phyloP scores from a whole-genome alignment of 92 coral and sea anemone genomes.

The Meandrina meandrites region DNA sequence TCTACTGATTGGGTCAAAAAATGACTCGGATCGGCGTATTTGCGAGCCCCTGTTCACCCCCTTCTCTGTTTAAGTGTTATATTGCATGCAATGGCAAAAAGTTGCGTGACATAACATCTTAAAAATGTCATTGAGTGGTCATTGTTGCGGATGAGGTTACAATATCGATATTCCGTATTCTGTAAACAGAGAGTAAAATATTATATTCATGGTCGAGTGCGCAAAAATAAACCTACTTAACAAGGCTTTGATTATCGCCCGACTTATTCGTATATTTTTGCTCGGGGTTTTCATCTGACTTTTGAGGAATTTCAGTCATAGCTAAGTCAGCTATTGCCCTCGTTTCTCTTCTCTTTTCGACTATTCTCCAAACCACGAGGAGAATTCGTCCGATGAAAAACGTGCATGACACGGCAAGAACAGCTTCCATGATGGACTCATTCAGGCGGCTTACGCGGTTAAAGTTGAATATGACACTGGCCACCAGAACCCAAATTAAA shows the following conservation, averaged over 20 bases:
- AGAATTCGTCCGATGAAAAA: conserved; percentile 22
- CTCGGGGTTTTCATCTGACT: not conserved
- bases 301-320: conserved; percentile 12
- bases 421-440: conserved; percentile 20
- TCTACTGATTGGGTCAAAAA: too few species aligned
- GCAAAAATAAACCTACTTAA: conserved; percentile 1
- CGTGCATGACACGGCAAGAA: conserved; percentile 39
- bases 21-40: too few species aligned
- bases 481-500: conserved; percentile 55
- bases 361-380: conserved; percentile 16
- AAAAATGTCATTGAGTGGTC: not conserved
- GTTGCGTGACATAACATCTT: conserved; percentile 4
- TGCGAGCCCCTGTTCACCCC: too few species aligned
- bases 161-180: not conserved
- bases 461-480: conserved; percentile 47
- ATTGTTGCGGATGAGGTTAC: not conserved
- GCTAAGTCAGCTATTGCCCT: conserved; percentile 10
- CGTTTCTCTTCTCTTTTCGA: not conserved
- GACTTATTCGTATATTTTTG: conserved; percentile 20
- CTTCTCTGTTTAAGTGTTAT: too few species aligned
- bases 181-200: not conserved
- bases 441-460: conserved; percentile 33
- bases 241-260: conserved; percentile 1
- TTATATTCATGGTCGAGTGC: not conserved
- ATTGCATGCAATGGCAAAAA: too few species aligned